Evolutionary conservation across 2,797 vertebrate species (phyloP).

Genomic region (Nothura maculosa): DNA sequence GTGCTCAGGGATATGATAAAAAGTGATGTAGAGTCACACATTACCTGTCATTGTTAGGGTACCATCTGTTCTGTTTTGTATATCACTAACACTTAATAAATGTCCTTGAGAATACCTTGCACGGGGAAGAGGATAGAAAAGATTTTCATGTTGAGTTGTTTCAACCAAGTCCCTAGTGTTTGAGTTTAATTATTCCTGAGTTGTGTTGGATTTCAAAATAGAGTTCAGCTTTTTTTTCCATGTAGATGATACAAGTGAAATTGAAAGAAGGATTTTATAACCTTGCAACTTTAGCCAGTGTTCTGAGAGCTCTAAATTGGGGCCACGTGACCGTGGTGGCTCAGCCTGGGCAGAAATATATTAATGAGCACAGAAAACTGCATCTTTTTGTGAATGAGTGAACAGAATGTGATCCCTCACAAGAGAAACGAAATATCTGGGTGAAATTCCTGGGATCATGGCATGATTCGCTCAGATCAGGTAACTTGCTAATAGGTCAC

Average conservation of each 20-base stretch:
- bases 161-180: background rate
- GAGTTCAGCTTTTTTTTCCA: background rate
- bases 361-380: background rate
- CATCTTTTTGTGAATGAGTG: background rate
- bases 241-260: background rate
- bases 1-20: background rate
- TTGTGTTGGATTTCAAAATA: background rate
- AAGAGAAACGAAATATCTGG: background rate
- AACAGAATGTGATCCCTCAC: background rate
- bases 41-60: background rate
- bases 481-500: background rate
- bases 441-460: background rate
- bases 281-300: background rate
- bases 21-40: background rate
- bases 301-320: conserved; percentile 20
- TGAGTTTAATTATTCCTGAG: background rate
- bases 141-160: background rate
- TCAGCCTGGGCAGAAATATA: background rate
- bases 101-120: background rate
- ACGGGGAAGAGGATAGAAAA: background rate
- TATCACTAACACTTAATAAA: background rate
- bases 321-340: background rate
- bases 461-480: background rate
- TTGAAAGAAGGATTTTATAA: conserved; percentile 9
- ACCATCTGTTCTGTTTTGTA: background rate